Evolutionary conservation across 2,113 vertebrate species (phyloP), one percentile per base, ranked within the genome.

Genomic region (Sinosuthora webbiana): DNA sequence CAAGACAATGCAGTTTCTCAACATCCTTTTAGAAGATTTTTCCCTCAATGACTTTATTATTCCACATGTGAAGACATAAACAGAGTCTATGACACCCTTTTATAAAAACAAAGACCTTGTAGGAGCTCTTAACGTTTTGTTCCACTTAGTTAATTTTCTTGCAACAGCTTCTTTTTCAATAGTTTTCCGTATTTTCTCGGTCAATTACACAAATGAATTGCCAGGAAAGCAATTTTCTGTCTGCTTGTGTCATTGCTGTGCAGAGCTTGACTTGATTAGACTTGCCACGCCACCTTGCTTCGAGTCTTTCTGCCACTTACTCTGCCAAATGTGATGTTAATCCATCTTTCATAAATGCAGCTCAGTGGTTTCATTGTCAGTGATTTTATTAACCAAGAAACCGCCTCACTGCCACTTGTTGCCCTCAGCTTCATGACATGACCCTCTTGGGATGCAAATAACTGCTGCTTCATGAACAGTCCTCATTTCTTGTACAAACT

Each of bases 351-450:
- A 52, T 47, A 67, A 70, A 30, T 21, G 19, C 27, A 52, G 49
- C 62, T 77, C 16, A 11, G 42, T 31, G 69, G 20, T 37, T 77
- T 67, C 64, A 56, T 21, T 57, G 35, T 39, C 4, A 8, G 33
- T 1, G 11, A n/a, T 91, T 93, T 88, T 70, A 93, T 96, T 82
- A 91, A 65, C 67, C 20, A 50, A 45, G 85, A 89, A 94, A 77
- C 28, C 37, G 49, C 45, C 30, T 50, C 64, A 33, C 73, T 45
- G 41, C 30, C n/a, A 62, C 33, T 83, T 96, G 63, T 57, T 95
- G 52, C 64, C 59, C 85, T 86, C 70, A 69, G 77, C 55, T 65
- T 76, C 37, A 14, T 24, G 27, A 28, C 20, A 17, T 2, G 15
- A 23, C 35, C 23, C 5, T 0, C 76, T 31, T 37, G 60, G 74